Evolutionary conservation across 2,888 invertebrate genomes (phyloP).

Genomic region (Polydrusus tereticollis): DNA sequence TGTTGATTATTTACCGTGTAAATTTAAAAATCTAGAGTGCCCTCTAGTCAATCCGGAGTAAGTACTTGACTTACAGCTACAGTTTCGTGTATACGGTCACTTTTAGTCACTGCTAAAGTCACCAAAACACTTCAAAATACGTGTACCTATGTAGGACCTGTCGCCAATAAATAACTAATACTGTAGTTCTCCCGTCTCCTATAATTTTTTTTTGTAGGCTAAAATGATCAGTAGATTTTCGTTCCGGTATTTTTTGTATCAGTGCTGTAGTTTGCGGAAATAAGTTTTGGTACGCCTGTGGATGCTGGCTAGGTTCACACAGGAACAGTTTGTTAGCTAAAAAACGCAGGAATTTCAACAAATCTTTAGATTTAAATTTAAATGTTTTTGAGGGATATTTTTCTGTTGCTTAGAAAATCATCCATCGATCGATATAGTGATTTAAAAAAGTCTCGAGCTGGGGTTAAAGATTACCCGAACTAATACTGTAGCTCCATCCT

Average conservation of each 20-base stretch:
- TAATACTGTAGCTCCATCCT: no score
- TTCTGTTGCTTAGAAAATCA: no score
- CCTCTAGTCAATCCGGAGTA: not conserved
- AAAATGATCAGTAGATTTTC: slow-evolving; percentile 14
- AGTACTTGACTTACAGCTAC: not conserved
- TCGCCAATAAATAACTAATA: not conserved
- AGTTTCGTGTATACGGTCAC: not conserved
- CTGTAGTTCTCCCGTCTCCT: not conserved
- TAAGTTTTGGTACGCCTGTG: not conserved
- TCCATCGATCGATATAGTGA: no score
- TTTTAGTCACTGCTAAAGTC: slow-evolving; percentile 4
- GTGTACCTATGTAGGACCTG: not conserved
- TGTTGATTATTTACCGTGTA: not conserved
- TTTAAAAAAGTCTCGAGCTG: no score
- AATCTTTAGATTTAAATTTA: no score
- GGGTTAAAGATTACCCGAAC: no score
- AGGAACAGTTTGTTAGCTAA: not conserved
- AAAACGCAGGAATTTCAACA: no score
- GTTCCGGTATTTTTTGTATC: not conserved
- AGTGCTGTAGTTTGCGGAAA: not conserved
- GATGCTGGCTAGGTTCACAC: not conserved
- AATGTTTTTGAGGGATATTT: no score
- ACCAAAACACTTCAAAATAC: not conserved
- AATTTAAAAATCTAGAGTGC: not conserved
- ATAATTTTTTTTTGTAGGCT: not conserved